phyloP scores from a whole-genome alignment of 1,140 invertebrate species.

The Hyphantria cunea region DNA sequence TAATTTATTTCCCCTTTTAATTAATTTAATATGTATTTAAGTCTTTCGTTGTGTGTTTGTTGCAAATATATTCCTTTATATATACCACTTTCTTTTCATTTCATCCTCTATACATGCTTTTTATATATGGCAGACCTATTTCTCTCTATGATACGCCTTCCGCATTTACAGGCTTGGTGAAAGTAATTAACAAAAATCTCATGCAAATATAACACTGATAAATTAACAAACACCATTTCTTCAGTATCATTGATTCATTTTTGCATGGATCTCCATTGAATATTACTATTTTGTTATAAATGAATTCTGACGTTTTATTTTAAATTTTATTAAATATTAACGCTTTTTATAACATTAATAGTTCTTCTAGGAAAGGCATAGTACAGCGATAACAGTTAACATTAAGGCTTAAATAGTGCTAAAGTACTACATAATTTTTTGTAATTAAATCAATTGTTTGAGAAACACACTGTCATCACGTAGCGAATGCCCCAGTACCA shows the following conservation, averaged over 20 bases:
- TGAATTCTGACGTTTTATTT: slow-evolving; percentile 39
- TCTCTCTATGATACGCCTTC: slow-evolving; percentile 65
- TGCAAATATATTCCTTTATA: slow-evolving; percentile 81
- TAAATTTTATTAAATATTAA: slow-evolving; percentile 59
- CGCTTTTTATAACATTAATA: slow-evolving; percentile 65
- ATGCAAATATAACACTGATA: slow-evolving; percentile 60
- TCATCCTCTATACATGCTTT: slow-evolving; percentile 78
- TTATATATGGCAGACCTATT: slow-evolving; percentile 72
- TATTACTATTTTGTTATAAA: slow-evolving; percentile 72
- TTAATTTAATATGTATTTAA: slow-evolving; percentile 60
- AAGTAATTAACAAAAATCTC: slow-evolving; percentile 63
- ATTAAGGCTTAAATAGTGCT: slow-evolving; percentile 71
- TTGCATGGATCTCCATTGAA: slow-evolving; percentile 75
- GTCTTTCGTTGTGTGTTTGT: slow-evolving; percentile 78
- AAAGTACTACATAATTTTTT: slow-evolving; percentile 38
- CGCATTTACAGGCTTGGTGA: slow-evolving; percentile 71
- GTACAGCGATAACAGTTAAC: slow-evolving; percentile 67
- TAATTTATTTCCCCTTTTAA: slow-evolving; percentile 70
- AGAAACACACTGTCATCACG: slow-evolving; percentile 26
- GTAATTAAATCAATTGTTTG: slow-evolving; percentile 9
- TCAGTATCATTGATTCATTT: slow-evolving; percentile 77
- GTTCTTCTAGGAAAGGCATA: slow-evolving; percentile 73
- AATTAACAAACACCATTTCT: slow-evolving; percentile 80
- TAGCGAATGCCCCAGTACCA: slow-evolving; percentile 48
- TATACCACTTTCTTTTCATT: slow-evolving; percentile 78